Percentiles rank a stretch among this genome's conserved stretches.
Conservation (phyloP, 2,888 invertebrate genomes). For the Hesperia comma region DNA sequence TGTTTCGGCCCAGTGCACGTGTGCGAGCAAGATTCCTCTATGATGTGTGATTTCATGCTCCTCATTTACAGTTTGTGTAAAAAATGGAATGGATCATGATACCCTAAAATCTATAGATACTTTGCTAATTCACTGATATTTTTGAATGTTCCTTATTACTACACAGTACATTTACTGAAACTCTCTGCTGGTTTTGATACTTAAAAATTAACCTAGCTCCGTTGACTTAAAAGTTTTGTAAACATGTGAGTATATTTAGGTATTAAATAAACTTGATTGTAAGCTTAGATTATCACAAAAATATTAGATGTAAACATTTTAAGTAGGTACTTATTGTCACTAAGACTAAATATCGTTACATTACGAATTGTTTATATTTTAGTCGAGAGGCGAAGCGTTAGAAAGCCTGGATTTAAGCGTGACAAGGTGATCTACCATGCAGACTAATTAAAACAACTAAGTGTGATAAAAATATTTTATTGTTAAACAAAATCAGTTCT, state of each 20-base stretch:
- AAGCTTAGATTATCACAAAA: constrained; percentile 25
- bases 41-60: constrained; percentile 50
- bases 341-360: constrained; percentile 17
- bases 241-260: background rate
- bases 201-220: background rate
- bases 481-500: constrained; percentile 82
- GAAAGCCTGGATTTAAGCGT: constrained; percentile 72
- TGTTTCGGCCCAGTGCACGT: constrained; percentile 45
- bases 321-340: constrained; percentile 9
- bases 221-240: background rate
- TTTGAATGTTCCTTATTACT: too few species aligned
- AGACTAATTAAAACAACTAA: constrained; percentile 76
- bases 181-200: too few species aligned
- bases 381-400: constrained; percentile 76
- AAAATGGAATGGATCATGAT: constrained; percentile 12
- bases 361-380: constrained; percentile 42
- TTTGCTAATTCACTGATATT: too few species aligned
- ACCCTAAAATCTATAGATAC: background rate
- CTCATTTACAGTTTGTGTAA: constrained; percentile 10
- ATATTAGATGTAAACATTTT: constrained; percentile 27
- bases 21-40: constrained; percentile 46
- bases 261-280: background rate
- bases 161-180: too few species aligned
- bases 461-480: constrained; percentile 76
- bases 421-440: constrained; percentile 67